Conservation (phyloP, 2,888 invertebrate genomes). For the Criorhina ranunculi region DNA sequence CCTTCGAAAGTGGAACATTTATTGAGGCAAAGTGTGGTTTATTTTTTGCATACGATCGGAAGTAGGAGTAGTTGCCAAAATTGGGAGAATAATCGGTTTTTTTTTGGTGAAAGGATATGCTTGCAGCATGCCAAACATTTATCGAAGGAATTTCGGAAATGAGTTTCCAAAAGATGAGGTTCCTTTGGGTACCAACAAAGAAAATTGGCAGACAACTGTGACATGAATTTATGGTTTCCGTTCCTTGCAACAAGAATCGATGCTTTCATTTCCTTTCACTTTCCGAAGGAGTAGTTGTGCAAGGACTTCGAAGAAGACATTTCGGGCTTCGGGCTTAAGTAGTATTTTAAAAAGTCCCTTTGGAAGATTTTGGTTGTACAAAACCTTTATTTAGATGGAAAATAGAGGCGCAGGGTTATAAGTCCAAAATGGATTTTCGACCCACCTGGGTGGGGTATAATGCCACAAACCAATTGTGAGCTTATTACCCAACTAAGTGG, state of each 20-base stretch:
- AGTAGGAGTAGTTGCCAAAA: conserved; percentile 33
- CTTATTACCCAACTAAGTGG: no score
- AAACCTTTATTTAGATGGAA: no score
- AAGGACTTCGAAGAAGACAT: no score
- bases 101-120: background rate
- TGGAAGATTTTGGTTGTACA: no score
- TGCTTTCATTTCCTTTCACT: conserved; percentile 12
- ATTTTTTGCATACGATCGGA: conserved; percentile 6
- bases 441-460: no score
- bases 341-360: no score
- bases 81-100: background rate
- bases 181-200: background rate
- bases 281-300: background rate
- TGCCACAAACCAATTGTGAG: no score
- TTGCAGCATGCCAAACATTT: conserved; percentile 9
- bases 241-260: background rate
- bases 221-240: conserved; percentile 8
- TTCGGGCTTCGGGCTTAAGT: no score
- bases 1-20: conserved; percentile 37
- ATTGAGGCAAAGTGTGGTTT: conserved; percentile 19
- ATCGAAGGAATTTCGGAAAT: conserved; percentile 36
- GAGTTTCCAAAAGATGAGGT: conserved; percentile 10
- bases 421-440: no score
- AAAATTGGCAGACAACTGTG: conserved; percentile 13
- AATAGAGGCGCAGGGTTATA: no score